Evolutionary conservation across 2,888 invertebrate genomes (phyloP), one percentile per base, ranked within the genome.

Genomic region (Hemistola chrysoprasaria): DNA sequence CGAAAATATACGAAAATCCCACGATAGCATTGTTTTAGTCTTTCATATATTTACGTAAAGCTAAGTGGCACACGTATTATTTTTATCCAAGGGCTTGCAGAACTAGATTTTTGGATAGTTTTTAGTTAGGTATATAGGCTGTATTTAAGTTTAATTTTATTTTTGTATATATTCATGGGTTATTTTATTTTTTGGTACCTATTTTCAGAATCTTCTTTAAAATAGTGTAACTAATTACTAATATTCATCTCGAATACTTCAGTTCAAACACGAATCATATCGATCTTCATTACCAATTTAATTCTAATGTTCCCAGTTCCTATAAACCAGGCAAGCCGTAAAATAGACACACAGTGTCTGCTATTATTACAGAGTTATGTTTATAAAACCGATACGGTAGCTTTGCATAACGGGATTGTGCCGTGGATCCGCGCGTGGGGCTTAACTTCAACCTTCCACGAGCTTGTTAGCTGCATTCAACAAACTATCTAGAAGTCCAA

Each of bases 371-470:
- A 33, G 34, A 31, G 44, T 47, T 35, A 44, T 38, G 38, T 39
- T 10, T 32, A 28, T 42, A 40, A 40, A 40, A 40, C 34, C 36
- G 43, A 44, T 44, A 44, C 23, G 26, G 43, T 50, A 48, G 55
- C 55, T 55, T 59, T 54, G 49, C 54, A 43, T 62, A 64, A 63
- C 65, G 59, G 57, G 58, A 68, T 58, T 47, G 41, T 49, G 49
- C 52, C 41, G 37, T 47, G 47, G 33, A 22, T 35, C 28, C 37
- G 43, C 16, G 16, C 16, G 33, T 25, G 43, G 25, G 24, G 33
- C 43, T 39, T 40, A 39, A 38, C 40, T 25, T 41, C 40, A 30
- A 22, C 39, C 42, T 51, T 42, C 38, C 35, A 45, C 40, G 25
- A 36, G 35, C 40, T 42, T 48, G 41, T 45, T 24, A 49, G 38